Conservation (phyloP, 2,797 vertebrate genomes). For the Limosa lapponica region DNA sequence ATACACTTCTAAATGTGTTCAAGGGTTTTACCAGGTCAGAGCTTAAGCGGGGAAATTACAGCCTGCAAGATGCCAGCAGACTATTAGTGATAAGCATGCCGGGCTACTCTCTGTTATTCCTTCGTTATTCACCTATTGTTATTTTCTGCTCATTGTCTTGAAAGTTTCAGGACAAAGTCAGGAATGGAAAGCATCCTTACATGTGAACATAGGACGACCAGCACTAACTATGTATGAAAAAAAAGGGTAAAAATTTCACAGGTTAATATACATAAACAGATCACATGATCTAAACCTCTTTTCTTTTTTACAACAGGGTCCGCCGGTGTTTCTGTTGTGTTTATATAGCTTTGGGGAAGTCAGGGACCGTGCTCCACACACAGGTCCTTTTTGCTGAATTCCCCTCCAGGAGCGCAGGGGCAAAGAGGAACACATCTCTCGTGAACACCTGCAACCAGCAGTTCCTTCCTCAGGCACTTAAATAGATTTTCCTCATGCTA, state of each 20-base stretch:
- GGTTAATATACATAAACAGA: not conserved
- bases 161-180: not conserved
- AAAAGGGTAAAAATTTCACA: not conserved
- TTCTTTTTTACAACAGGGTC: not conserved
- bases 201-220: not conserved
- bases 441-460: conserved; percentile 71
- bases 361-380: conserved; percentile 1
- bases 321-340: not conserved
- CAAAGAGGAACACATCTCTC: conserved; percentile 72
- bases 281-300: not conserved
- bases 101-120: not conserved
- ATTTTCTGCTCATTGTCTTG: not conserved
- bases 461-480: conserved; percentile 65
- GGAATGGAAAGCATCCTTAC: not conserved
- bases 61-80: not conserved
- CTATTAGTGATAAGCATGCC: not conserved
- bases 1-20: not conserved
- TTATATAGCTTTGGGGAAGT: conserved; percentile 70
- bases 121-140: not conserved
- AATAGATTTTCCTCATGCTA: conserved; percentile 50
- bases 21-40: not conserved
- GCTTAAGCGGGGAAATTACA: not conserved
- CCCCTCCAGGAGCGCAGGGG: conserved; percentile 65
- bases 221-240: not conserved
- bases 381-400: conserved; percentile 71